Percentiles rank a stretch among this genome's conserved stretches.
Evolutionary conservation across 1,140 invertebrate genomes (phyloP).

Genomic region (Tetranychus cinnabarinus): DNA sequence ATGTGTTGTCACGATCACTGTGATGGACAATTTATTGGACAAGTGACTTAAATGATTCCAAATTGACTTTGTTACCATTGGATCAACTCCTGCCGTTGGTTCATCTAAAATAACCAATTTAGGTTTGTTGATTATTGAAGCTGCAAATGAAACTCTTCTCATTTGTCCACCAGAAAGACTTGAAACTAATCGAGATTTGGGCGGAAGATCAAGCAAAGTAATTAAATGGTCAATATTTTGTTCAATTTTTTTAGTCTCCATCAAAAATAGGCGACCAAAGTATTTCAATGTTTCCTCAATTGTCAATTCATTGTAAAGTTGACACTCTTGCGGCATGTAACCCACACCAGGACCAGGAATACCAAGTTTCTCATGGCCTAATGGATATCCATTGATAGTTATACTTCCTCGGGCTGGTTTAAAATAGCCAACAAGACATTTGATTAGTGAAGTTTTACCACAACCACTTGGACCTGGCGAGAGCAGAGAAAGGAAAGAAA

Average conservation of each 20-base stretch:
- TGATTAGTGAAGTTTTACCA: background rate
- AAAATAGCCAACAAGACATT: slow-evolving; percentile 6
- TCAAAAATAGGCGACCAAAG: slow-evolving; percentile 79
- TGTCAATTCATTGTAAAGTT: slow-evolving; percentile 74
- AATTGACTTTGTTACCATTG: slow-evolving; percentile 16
- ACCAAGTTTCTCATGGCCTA: slow-evolving; percentile 11
- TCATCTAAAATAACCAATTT: slow-evolving; percentile 24
- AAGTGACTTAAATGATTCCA: slow-evolving; percentile 21
- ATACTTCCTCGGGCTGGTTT: slow-evolving; percentile 14
- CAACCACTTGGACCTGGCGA: background rate
- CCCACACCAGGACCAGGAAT: slow-evolving; percentile 53
- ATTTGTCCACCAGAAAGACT: slow-evolving; percentile 49
- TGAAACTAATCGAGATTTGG: slow-evolving; percentile 13
- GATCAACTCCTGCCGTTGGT: slow-evolving; percentile 25
- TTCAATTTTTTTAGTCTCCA: slow-evolving; percentile 45
- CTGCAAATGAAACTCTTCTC: slow-evolving; percentile 67
- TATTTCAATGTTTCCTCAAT: slow-evolving; percentile 82
- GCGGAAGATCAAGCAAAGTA: slow-evolving; percentile 62
- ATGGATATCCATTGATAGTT: slow-evolving; percentile 18
- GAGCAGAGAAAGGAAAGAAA: too few species aligned
- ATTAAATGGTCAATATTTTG: slow-evolving; percentile 60
- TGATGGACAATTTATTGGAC: slow-evolving; percentile 14
- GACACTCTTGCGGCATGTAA: slow-evolving; percentile 70
- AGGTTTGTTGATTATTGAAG: slow-evolving; percentile 73
- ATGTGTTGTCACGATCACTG: slow-evolving; percentile 24